Conservation (phyloP, 1,140 invertebrate genomes). For the Hormaphis cornu region DNA sequence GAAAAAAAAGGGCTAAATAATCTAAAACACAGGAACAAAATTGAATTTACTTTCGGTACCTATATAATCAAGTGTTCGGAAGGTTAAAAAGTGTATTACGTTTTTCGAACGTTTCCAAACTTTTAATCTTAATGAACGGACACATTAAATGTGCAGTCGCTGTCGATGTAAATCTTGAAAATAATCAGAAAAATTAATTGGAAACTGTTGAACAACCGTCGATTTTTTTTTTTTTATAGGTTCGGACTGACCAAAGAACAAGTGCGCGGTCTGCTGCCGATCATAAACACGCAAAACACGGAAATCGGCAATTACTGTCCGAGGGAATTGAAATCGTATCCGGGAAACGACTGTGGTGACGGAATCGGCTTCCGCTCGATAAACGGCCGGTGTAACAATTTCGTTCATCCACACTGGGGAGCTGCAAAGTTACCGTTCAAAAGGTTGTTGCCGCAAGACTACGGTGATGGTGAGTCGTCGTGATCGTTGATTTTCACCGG, state of each 20-base stretch:
- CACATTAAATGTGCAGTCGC: too few relatives aligned
- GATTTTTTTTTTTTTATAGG: conserved; percentile 45
- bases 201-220: too few relatives aligned
- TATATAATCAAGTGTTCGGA: too few relatives aligned
- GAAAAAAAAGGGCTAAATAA: too few relatives aligned
- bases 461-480: conserved; percentile 56
- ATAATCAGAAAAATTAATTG: too few relatives aligned
- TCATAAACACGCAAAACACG: conserved; percentile 80
- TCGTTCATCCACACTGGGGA: conserved; percentile 80
- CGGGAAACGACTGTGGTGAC: conserved; percentile 50
- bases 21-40: too few relatives aligned
- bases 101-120: too few relatives aligned
- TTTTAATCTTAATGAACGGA: too few relatives aligned
- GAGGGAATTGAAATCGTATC: conserved; percentile 62
- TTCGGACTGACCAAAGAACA: conserved; percentile 75
- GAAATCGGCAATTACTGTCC: conserved; percentile 76
- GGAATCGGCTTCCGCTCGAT: conserved; percentile 64
- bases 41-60: too few relatives aligned
- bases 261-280: conserved; percentile 71
- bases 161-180: too few relatives aligned
- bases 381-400: conserved; percentile 90
- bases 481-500: neutral
- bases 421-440: conserved; percentile 72
- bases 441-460: conserved; percentile 65
- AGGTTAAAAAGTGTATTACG: too few relatives aligned